Conservation (phyloP, 2,888 invertebrate genomes). For the Scaptomyza reducta region DNA sequence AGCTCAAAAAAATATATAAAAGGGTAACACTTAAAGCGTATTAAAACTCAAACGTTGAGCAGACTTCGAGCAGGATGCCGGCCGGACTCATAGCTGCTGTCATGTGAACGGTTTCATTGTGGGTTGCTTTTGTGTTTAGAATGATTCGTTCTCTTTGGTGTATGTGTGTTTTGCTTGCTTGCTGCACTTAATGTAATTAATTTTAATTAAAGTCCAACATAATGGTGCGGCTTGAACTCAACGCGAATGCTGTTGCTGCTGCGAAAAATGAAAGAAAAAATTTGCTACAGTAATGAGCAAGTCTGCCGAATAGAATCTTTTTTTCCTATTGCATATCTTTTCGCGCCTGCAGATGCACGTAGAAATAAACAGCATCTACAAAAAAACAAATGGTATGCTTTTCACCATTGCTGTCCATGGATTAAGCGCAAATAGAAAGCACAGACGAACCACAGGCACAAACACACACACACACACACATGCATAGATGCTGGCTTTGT, state of each 20-base stretch:
- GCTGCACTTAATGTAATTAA: slow-evolving; percentile 84
- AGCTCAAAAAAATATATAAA: background rate
- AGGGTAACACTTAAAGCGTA: slow-evolving; percentile 48
- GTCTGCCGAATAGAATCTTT: slow-evolving; percentile 52
- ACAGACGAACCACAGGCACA: slow-evolving; percentile 53
- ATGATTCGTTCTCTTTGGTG: slow-evolving; percentile 38
- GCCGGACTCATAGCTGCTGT: slow-evolving; percentile 1
- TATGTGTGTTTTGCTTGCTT: slow-evolving; percentile 49
- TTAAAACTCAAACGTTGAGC: slow-evolving; percentile 26
- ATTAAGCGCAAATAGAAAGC: slow-evolving; percentile 74
- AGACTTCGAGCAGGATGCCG: slow-evolving; percentile 1
- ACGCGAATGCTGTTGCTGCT: slow-evolving; percentile 8
- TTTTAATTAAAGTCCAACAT: slow-evolving; percentile 83
- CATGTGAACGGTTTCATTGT: slow-evolving; percentile 23
- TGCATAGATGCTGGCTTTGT: slow-evolving; percentile 4
- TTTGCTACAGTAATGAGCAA: slow-evolving; percentile 74
- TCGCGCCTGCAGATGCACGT: slow-evolving; percentile 63
- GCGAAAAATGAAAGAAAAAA: slow-evolving; percentile 32
- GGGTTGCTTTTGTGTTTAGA: slow-evolving; percentile 42
- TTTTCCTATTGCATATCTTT: slow-evolving; percentile 57
- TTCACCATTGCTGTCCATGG: slow-evolving; percentile 62
- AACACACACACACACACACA: slow-evolving; percentile 6
- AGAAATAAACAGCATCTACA: slow-evolving; percentile 1
- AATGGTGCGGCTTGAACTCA: slow-evolving; percentile 56
- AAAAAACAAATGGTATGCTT: slow-evolving; percentile 53